Evolutionary conservation across 2,888 invertebrate genomes (phyloP), one percentile per base, ranked within the genome.

Genomic region (Heteromurus nitidus): DNA sequence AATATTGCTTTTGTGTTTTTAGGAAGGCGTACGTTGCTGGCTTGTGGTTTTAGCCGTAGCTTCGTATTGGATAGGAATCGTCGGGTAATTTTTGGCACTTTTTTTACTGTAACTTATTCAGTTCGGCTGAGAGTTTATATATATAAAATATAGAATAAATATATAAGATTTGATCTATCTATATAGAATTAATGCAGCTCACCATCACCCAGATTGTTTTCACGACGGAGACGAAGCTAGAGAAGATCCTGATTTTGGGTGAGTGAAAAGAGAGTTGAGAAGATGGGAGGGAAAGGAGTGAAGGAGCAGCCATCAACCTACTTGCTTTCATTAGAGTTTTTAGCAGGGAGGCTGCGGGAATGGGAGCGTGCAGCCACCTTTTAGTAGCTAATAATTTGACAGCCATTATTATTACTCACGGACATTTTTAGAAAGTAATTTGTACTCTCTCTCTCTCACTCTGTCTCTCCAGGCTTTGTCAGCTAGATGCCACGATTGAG

Each of bases 121-220:
- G n/a, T n/a, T n/a, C n/a, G n/a, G n/a, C n/a, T n/a, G n/a, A n/a
- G n/a, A n/a, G n/a, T n/a, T n/a, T n/a, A n/a, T n/a, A n/a, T n/a
- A n/a, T n/a, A n/a, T n/a, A n/a, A n/a, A n/a, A n/a, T n/a, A n/a
- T n/a, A n/a, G n/a, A n/a, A n/a, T n/a, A n/a, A n/a, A n/a, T n/a
- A n/a, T n/a, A n/a, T n/a, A n/a, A n/a, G n/a, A n/a, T n/a, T n/a
- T n/a, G n/a, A n/a, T n/a, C n/a, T n/a, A n/a, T n/a, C n/a, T n/a
- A n/a, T n/a, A n/a, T n/a, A n/a, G 93, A 1, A 87, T 94, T 0
- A 94, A 93, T 88, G 95, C 94, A 0, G 94, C 93, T 0, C 95
- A 95, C 88, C 95, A 95, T 88, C 94, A 95, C 88, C 53, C 18
- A 94, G 95, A 1, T 92, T 93, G 87, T 62, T 88, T 86, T 60